These are phyloP conservation scores for Nomia melanderi DNA, from an alignment of 1,140 invertebrate species.

Conservation along the genomic window DNA sequence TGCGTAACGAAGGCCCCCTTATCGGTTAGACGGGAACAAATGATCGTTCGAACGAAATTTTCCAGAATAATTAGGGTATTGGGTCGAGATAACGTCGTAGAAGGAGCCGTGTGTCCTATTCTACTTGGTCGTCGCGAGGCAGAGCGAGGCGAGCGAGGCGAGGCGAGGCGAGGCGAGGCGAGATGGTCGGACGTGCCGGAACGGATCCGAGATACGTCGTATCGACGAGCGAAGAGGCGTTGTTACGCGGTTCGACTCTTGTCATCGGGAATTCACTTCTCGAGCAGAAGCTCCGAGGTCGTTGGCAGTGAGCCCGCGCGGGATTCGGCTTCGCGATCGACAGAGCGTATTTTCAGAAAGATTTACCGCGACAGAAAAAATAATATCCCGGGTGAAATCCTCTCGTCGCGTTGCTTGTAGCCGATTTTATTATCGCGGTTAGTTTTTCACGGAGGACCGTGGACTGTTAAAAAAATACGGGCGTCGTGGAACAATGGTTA, in stretches of 20 bases:
- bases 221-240: neutral
- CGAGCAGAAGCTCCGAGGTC: neutral
- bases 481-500: too few species aligned
- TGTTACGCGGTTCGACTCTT: neutral
- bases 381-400: neutral
- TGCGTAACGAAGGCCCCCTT: slow-evolving; percentile 2
- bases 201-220: too few species aligned
- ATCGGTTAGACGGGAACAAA: slow-evolving; percentile 5
- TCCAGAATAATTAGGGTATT: slow-evolving; percentile 4
- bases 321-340: neutral
- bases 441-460: neutral
- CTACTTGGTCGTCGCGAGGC: too few species aligned
- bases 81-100: neutral
- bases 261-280: slow-evolving; percentile 17
- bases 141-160: too few species aligned
- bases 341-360: neutral
- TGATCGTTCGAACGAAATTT: slow-evolving; percentile 2
- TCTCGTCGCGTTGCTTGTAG: too few species aligned
- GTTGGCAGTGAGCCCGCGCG: slow-evolving; percentile 9
- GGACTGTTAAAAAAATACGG: too few species aligned
- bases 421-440: neutral
- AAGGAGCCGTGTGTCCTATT: neutral
- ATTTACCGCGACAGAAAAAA: neutral
- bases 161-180: too few species aligned
- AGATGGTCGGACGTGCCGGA: too few species aligned